A percentile compares a stretch with the other conserved stretches of the same genome.
phyloP scores from a whole-genome alignment of 64 coral and sea anemone genomes.

The Montipora sp. region DNA sequence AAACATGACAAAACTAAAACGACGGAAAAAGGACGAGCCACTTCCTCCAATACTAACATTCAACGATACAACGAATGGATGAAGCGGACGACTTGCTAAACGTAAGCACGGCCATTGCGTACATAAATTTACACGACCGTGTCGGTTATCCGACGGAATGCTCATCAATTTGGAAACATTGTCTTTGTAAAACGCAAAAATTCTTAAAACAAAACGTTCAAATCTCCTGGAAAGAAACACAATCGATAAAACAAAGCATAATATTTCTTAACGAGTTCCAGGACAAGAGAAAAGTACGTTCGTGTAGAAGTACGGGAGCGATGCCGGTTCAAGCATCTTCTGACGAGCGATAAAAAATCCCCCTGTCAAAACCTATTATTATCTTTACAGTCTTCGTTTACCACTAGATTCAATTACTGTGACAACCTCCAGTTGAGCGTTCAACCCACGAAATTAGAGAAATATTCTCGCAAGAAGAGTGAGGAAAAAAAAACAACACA shows the following conservation, averaged over 20 bases:
- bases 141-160: conserved; percentile 55
- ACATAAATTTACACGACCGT: conserved; percentile 21
- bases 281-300: conserved; percentile 10
- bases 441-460: conserved; percentile 53
- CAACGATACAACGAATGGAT: conserved; percentile 20
- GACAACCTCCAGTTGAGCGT: conserved; percentile 82
- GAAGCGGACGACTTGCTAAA: conserved; percentile 19
- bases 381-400: conserved; percentile 70
- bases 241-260: neutral
- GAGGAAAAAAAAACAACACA: conserved; percentile 71
- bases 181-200: conserved; percentile 36
- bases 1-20: conserved; percentile 87
- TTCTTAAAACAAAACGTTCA: conserved; percentile 7
- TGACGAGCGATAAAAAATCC: conserved; percentile 69
- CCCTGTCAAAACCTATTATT: conserved; percentile 78
- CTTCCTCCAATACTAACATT: neutral
- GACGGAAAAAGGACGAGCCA: conserved; percentile 38
- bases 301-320: conserved; percentile 28
- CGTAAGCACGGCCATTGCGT: conserved; percentile 22
- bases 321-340: conserved; percentile 54
- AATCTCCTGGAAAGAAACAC: neutral
- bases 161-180: conserved; percentile 28
- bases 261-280: neutral
- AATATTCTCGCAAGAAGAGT: conserved; percentile 50
- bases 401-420: conserved; percentile 78